Base-by-base conservation (phyloP, 2,888 invertebrate species). In the Chalcosyrphus nemorum region DNA sequence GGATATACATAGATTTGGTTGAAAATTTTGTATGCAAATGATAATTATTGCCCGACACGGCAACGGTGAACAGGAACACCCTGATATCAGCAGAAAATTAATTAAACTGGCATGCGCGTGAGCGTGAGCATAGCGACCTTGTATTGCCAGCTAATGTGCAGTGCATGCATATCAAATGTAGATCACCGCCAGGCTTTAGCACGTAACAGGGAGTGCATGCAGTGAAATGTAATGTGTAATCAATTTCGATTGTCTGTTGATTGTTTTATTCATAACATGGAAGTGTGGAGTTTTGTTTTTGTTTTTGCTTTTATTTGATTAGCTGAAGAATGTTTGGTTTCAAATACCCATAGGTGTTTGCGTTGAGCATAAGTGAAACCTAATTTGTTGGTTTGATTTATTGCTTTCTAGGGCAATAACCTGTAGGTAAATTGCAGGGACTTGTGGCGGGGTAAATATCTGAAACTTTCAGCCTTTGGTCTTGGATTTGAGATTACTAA, bases 81-180 rank as follows among this genome's bases (percentile, higher is more conserved):
- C 52, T 27, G 41, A 38, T 41, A 35, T 19, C 24, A n/a, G 9
- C n/a, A n/a, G 56, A 5, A 32, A 47, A 17, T 38, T 47, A 65
- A 41, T 56, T 21, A 13, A 21, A 52, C 9, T 57, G 54, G 13
- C 65, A 66, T 2, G 24, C 24, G 4, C 24, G 4, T 35, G 59
- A 15, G 75, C 54, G 35, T 65, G 13, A 56, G 13, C 52, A 68
- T 45, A 41, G 13, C 38, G 65, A 81, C 70, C 77, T 81, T 81
- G 81, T 19, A 6, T 27, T 9, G 9, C 13, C 32, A 21, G 29
- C 6, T 19, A 11, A 45, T 71, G 50, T 63, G 63, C 56, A 65
- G 5, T 71, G 77, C 54, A 38, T 54, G 66, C 66, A 72, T 65
- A 52, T 57, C 54, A 43, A 45, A 17, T 66, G 17, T 52, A 21